Evolutionary conservation across 2,888 invertebrate species (phyloP).

Genomic region (Lingula anatina): DNA sequence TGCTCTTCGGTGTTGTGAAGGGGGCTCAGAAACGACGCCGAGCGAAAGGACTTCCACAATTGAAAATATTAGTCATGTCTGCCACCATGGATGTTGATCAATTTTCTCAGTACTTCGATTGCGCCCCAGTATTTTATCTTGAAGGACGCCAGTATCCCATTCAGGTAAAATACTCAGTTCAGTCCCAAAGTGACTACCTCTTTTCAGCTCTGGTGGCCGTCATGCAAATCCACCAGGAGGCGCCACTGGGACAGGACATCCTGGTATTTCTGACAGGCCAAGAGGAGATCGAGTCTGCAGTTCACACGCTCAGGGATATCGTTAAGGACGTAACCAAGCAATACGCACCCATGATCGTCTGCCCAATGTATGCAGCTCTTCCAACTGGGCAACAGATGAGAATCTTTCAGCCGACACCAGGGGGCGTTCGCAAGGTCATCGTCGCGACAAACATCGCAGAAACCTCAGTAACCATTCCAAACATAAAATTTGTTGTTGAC

Average conservation of each 20-base stretch:
- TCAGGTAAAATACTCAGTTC: slow-evolving; percentile 48
- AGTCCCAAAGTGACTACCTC: slow-evolving; percentile 67
- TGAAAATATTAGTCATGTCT: slow-evolving; percentile 69
- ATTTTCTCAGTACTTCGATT: slow-evolving; percentile 82
- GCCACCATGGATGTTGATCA: slow-evolving; percentile 96
- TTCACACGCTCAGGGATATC: slow-evolving; percentile 44
- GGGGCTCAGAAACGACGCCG: slow-evolving; percentile 71
- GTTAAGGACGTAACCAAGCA: slow-evolving; percentile 62
- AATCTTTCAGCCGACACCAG: slow-evolving; percentile 55
- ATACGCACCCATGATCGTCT: slow-evolving; percentile 66
- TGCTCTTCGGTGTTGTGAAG: slow-evolving; percentile 88
- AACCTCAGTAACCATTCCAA: slow-evolving; percentile 62
- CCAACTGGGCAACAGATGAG: slow-evolving; percentile 55
- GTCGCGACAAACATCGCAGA: slow-evolving; percentile 62
- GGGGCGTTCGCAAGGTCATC: slow-evolving; percentile 57
- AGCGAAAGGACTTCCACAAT: slow-evolving; percentile 57
- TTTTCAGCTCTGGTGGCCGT: slow-evolving; percentile 78
- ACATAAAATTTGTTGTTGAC: slow-evolving; percentile 86
- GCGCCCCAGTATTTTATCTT: slow-evolving; percentile 79
- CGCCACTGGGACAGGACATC: slow-evolving; percentile 75
- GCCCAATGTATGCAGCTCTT: slow-evolving; percentile 59
- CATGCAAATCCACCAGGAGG: slow-evolving; percentile 80
- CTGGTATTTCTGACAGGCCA: slow-evolving; percentile 92
- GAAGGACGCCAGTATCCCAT: slow-evolving; percentile 80
- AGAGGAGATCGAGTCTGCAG: slow-evolving; percentile 80